A percentile compares a stretch with the other conserved stretches of the same genome.
Evolutionary conservation across 1,140 invertebrate genomes (phyloP).

Genomic region (Orussus abietinus): DNA sequence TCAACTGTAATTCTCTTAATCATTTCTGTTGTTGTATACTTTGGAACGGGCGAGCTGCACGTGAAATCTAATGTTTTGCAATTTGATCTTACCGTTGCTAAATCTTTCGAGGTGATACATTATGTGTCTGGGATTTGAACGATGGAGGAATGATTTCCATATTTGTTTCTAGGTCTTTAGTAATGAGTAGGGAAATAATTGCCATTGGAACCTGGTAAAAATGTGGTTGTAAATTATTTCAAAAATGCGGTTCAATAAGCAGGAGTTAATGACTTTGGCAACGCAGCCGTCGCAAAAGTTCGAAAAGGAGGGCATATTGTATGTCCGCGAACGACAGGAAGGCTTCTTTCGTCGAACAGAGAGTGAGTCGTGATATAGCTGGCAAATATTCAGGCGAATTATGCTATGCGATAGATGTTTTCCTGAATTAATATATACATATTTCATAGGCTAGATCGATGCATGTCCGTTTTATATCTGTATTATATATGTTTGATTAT

Average conservation of each 20-base stretch:
- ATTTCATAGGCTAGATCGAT: slow-evolving; percentile 7
- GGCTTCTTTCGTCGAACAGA: slow-evolving; percentile 87
- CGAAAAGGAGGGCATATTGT: slow-evolving; percentile 87
- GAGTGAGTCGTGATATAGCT: slow-evolving; percentile 61
- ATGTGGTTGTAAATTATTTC: too few relatives aligned
- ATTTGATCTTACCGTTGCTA: too few relatives aligned
- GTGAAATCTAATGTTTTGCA: too few relatives aligned
- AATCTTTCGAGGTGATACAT: too few relatives aligned
- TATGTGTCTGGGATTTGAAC: too few relatives aligned
- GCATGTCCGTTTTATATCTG: slow-evolving; percentile 4
- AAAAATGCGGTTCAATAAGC: slow-evolving; percentile 87
- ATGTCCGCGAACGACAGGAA: slow-evolving; percentile 83
- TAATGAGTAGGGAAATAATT: too few relatives aligned
- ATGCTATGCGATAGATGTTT: slow-evolving; percentile 9
- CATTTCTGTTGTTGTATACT: too few relatives aligned
- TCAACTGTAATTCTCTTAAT: too few relatives aligned
- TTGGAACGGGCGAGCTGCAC: too few relatives aligned
- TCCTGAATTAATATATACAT: slow-evolving; percentile 5
- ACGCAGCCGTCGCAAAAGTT: slow-evolving; percentile 83
- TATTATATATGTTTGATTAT: slow-evolving; percentile 9
- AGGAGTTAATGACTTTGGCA: slow-evolving; percentile 79
- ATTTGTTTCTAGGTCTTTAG: too few relatives aligned
- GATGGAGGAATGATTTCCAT: too few relatives aligned
- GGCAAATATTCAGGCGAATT: not conserved
- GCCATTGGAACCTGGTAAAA: too few relatives aligned